A percentile compares a stretch with the other conserved stretches of the same genome.
Evolutionary conservation across 1,140 invertebrate genomes (phyloP).

Genomic region (Lasioglossum albipes): DNA sequence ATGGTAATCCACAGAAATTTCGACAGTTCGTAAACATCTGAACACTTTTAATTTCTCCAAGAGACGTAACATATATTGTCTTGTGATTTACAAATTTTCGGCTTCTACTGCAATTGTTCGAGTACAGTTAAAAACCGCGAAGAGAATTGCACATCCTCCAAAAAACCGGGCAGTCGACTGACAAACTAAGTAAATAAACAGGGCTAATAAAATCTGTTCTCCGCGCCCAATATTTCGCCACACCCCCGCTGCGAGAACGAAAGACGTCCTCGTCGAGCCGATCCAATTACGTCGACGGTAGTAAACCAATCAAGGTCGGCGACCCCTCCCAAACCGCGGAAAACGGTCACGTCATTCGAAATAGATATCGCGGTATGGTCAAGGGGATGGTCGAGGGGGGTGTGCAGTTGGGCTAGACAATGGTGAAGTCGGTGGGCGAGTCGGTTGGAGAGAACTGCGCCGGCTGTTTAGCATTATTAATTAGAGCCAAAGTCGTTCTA

Average conservation of each 20-base stretch:
- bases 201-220: background rate
- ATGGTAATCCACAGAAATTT: too few species aligned
- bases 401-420: background rate
- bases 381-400: background rate
- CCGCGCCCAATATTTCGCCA: background rate
- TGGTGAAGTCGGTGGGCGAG: conserved; percentile 11
- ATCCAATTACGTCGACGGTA: background rate
- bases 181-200: background rate
- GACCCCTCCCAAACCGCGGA: background rate
- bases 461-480: conserved; percentile 79
- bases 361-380: background rate
- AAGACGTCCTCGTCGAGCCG: background rate
- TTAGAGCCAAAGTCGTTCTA: conserved; percentile 78
- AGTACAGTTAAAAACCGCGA: too few species aligned
- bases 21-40: too few species aligned
- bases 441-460: conserved; percentile 12
- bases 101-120: too few species aligned
- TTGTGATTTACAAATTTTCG: too few species aligned
- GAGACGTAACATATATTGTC: too few species aligned
- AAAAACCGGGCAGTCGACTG: too few species aligned
- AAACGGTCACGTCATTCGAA: background rate
- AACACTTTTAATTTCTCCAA: too few species aligned
- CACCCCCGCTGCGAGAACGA: background rate
- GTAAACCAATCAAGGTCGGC: conserved; percentile 4
- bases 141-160: too few species aligned